Conservation (phyloP, 2,888 invertebrate species). For the Andrena trimmerana region DNA sequence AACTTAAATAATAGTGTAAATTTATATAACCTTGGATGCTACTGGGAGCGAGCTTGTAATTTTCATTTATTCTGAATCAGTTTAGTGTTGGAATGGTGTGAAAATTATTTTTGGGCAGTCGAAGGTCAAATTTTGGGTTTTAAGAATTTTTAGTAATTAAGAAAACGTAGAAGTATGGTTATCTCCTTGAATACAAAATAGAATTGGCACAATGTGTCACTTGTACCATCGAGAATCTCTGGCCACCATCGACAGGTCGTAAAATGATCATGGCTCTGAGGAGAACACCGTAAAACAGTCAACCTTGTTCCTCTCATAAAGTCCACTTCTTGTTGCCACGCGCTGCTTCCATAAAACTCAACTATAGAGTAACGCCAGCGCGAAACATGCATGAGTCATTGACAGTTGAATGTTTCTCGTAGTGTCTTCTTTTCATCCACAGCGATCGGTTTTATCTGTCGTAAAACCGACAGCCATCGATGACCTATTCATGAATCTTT, state of each 20-base stretch:
- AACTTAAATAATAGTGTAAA: too few relatives aligned
- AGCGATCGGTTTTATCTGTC: too few relatives aligned
- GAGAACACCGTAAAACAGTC: conserved; percentile 9
- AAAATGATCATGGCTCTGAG: too few relatives aligned
- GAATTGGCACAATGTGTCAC: too few relatives aligned
- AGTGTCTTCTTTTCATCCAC: neutral
- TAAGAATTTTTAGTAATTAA: neutral
- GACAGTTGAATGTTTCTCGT: neutral
- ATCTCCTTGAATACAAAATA: too few relatives aligned
- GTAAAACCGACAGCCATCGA: too few relatives aligned
- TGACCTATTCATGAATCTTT: too few relatives aligned
- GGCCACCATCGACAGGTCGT: too few relatives aligned
- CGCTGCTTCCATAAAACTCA: neutral
- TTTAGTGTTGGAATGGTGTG: neutral
- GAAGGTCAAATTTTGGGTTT: neutral
- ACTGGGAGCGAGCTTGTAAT: too few relatives aligned
- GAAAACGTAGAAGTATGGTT: too few relatives aligned
- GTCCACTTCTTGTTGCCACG: neutral
- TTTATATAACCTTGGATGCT: too few relatives aligned
- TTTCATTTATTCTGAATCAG: neutral
- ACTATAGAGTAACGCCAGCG: neutral
- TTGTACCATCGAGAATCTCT: too few relatives aligned
- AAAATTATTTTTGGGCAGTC: neutral
- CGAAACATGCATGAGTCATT: conserved; percentile 33
- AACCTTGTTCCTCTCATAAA: neutral